These are phyloP conservation scores for Gari tellinella DNA, from an alignment of 2,888 invertebrate species.

Conservation along the genomic window DNA sequence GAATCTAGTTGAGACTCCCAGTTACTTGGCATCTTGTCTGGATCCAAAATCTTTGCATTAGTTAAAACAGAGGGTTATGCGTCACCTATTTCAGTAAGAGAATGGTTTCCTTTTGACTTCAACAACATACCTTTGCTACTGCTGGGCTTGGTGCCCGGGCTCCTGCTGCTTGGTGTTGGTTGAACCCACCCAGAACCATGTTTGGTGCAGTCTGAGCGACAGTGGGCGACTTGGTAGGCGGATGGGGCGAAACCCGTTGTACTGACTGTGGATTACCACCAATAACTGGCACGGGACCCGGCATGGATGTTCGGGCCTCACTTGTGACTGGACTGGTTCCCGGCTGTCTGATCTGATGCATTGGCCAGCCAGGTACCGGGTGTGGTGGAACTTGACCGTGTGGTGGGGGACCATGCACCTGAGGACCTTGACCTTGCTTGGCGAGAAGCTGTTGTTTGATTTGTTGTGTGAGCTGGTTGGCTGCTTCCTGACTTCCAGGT, in stretches of 20 bases:
- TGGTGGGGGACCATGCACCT: slow-evolving; percentile 39
- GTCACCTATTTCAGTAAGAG: no score
- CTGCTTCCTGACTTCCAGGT: slow-evolving; percentile 61
- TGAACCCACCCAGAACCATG: slow-evolving; percentile 55
- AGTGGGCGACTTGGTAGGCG: slow-evolving; percentile 67
- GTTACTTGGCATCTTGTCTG: no score
- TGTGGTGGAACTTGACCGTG: slow-evolving; percentile 21
- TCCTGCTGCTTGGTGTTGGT: slow-evolving; percentile 52
- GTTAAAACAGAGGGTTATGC: no score
- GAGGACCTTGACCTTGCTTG: slow-evolving; percentile 45
- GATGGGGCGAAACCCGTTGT: slow-evolving; percentile 64
- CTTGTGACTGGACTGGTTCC: slow-evolving; percentile 27
- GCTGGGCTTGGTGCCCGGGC: slow-evolving; percentile 61
- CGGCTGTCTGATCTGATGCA: slow-evolving; percentile 38
- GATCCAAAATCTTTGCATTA: no score
- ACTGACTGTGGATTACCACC: slow-evolving; percentile 59
- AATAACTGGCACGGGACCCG: slow-evolving; percentile 54
- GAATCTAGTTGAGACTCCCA: no score
- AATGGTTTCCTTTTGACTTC: no score
- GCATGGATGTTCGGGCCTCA: slow-evolving; percentile 49
- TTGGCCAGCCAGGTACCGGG: slow-evolving; percentile 48
- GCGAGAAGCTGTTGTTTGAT: slow-evolving; percentile 57
- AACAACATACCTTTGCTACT: slow-evolving; percentile 52
- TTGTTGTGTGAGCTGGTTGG: slow-evolving; percentile 57
- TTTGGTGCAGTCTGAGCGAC: slow-evolving; percentile 70